phyloP scores from a whole-genome alignment of 2,113 vertebrate genomes.

The Gnathonemus longibarbis region DNA sequence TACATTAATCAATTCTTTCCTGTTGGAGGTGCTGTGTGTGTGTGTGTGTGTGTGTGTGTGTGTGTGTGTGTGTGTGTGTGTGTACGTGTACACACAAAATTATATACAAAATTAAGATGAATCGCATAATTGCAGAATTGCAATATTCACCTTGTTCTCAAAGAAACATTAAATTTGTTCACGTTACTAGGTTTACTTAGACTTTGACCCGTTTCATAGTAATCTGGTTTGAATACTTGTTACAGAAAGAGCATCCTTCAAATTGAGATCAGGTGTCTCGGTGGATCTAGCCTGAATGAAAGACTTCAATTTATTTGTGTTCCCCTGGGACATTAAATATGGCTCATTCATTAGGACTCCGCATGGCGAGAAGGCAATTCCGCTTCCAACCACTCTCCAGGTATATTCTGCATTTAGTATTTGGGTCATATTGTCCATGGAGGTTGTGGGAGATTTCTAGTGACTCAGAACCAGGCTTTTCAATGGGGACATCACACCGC shows the following conservation, averaged over 20 bases:
- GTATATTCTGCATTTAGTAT: conserved; percentile 34
- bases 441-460: conserved; percentile 9
- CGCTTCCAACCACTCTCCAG: conserved; percentile 20
- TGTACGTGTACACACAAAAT: too few relatives aligned
- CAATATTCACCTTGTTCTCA: background rate
- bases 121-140: background rate
- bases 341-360: conserved; percentile 24
- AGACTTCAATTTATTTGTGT: conserved; percentile 23
- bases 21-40: background rate
- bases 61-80: too few relatives aligned
- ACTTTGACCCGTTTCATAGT: background rate
- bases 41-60: background rate
- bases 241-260: background rate
- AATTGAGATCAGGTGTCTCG: conserved; percentile 19
- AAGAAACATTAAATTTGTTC: background rate
- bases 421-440: conserved; percentile 32
- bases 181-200: background rate
- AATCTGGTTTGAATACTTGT: background rate
- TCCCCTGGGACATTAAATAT: conserved; percentile 30
- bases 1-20: background rate
- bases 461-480: conserved; percentile 20
- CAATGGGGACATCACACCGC: background rate
- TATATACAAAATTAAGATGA: background rate
- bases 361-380: conserved; percentile 21
- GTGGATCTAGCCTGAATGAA: conserved; percentile 31